Evolutionary conservation across 37 sponge, comb jelly and placozoan species (phyloP).

Genomic region (Beroe ovata): DNA sequence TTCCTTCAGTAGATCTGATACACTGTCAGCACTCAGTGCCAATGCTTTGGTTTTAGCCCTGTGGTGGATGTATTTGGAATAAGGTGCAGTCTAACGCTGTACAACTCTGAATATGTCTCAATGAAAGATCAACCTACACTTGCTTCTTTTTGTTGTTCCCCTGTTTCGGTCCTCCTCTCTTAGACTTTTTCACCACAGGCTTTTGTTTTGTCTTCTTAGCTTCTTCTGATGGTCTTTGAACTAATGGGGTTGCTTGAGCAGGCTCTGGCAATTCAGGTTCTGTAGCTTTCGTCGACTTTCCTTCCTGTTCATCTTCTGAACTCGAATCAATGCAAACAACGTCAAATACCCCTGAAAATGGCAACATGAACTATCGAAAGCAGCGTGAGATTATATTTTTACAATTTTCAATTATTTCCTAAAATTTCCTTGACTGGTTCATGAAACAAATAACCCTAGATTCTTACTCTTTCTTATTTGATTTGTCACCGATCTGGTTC

Average conservation of each 20-base stretch:
- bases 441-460: too few relatives aligned
- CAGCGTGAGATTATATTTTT: too few relatives aligned
- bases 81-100: too few relatives aligned
- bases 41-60: neutral
- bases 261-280: neutral
- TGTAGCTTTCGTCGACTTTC: neutral
- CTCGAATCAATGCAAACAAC: constrained; percentile 48
- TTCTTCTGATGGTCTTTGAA: too few relatives aligned
- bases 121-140: neutral
- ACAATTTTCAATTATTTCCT: too few relatives aligned
- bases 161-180: neutral
- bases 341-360: constrained; percentile 16
- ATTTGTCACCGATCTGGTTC: too few relatives aligned
- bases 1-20: neutral
- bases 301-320: neutral
- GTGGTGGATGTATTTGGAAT: too few relatives aligned
- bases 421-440: too few relatives aligned
- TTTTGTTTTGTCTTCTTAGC: neutral
- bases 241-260: neutral
- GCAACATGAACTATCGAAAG: too few relatives aligned
- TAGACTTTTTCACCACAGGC: neutral
- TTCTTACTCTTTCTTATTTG: too few relatives aligned
- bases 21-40: neutral
- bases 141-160: neutral
- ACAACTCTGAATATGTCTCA: too few relatives aligned